Base-by-base conservation (phyloP, 2,797 vertebrate species). In the Catostomus latipinnis region DNA sequence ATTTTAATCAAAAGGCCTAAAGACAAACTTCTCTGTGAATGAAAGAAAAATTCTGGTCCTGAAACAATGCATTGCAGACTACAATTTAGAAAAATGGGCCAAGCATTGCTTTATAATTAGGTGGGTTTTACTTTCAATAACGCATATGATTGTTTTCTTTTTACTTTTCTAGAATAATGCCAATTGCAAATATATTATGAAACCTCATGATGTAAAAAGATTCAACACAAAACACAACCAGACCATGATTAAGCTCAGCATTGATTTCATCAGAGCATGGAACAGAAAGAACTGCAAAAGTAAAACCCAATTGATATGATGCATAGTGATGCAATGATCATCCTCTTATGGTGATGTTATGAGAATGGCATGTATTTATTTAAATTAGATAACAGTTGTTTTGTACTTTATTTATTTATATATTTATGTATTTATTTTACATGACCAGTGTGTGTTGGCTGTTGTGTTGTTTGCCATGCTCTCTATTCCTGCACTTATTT, bases 321-420 rank as follows among this genome's bases (percentile, higher is more conserved):
- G 4, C 49, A n/a, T 18, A 45, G 5, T 18, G 66, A 67, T 57
- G 58, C 11, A 67, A 56, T 1, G 5, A 10, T 14, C 14, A 18
- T 6, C n/a, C 8, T 62, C 7, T 45, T 34, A 16, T 60, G 13
- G 13, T 1, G 0, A 53, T 12, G n/a, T 22, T 50, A 74, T 1
- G 58, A 78, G 69, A 65, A 62, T 57, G 34, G 9, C 69, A 43
- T 7, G 34, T 48, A 71, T 74, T 71, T 80, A 80, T 77, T 73
- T 6, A 48, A 48, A 22, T 56, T 6, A 63, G 13, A 66, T 54
- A 8, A 46, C 10, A 14, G 1, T 52, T 14, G 18, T 34, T 71
- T 8, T 71, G 11, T 71, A 50, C 62, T 57, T 73, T 4, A 12
- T 57, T 12, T 62, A 52, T 22, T 12, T 62, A 52, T 22, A 10